Base-by-base conservation (phyloP, 2,888 invertebrate genomes). In the Poecilobothrus nobilitatus region DNA sequence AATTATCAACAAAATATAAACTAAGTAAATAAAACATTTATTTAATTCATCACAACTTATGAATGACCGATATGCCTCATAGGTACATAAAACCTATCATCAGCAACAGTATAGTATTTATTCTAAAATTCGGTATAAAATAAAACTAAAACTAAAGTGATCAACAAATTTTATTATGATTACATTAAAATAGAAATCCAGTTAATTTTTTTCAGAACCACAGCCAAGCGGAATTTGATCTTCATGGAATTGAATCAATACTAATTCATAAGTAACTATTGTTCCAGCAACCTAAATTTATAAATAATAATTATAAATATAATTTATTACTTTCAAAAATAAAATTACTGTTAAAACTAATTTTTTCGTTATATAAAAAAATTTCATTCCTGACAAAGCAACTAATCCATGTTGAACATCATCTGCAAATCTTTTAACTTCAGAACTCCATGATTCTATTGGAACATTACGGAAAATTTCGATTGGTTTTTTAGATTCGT, bases 211-310 rank as follows among this genome's bases (percentile, higher is more conserved):
- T 27, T 27, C 5, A 27, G 27, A 2, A 27, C 27, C 37, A 67
- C 79, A 79, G 34, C 76, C 75, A 77, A 75, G 77, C 53, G 79
- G 68, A 63, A 74, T 74, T 21, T 73, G 74, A 65, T 77, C 80
- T 67, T 83, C 81, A 68, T 85, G 84, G 72, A 86, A 86, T 74
- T 86, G 86, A 63, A 86, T 83, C 61, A 86, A 76, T 1, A 86
- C 86, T 66, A 86, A 75, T 75, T 86, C 86, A 73, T 86, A 86
- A 0, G 86, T 86, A 18, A 86, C 84, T 68, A 86, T 86, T 0
- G 86, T 86, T n/a, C 86, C 86, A 33, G 85, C 85, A 20, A 86
- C 84, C 86, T 86, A 71, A 34, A 74, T 69, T 66, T 65, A 70
- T 67, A 71, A 37, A 37, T 37, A n/a, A 66, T 44, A 27, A 5